phyloP scores from a whole-genome alignment of 2,888 invertebrate genomes.

The Xestia sexstrigata region DNA sequence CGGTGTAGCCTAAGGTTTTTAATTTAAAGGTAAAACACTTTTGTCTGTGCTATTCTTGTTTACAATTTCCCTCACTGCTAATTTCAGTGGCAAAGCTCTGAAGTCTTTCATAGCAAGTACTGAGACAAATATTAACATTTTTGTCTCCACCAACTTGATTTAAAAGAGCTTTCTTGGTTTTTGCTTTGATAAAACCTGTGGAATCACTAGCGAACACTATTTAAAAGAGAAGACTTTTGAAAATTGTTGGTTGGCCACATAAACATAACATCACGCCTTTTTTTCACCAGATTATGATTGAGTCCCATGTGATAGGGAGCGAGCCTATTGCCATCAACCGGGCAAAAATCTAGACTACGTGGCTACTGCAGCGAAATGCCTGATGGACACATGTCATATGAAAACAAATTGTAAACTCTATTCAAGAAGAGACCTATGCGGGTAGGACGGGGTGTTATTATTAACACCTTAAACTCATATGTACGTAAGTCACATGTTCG shows the following conservation, averaged over 20 bases:
- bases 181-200: slow-evolving; percentile 6
- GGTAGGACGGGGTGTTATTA: not conserved
- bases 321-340: not conserved
- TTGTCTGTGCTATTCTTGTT: slow-evolving; percentile 15
- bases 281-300: not conserved
- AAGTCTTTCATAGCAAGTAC: slow-evolving; percentile 36
- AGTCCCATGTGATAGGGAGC: not conserved
- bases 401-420: no score
- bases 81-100: slow-evolving; percentile 23
- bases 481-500: not conserved
- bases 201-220: not conserved
- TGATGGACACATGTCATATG: not conserved
- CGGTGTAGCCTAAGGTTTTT: not conserved
- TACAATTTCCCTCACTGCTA: slow-evolving; percentile 18
- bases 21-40: not conserved
- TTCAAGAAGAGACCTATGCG: no score
- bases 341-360: not conserved
- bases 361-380: not conserved
- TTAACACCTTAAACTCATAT: not conserved
- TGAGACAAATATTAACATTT: slow-evolving; percentile 42
- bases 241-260: not conserved
- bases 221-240: not conserved
- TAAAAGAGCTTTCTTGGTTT: slow-evolving; percentile 21
- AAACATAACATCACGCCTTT: not conserved
- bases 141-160: slow-evolving; percentile 33